Evolutionary conservation across 2,113 vertebrate species (phyloP).

Genomic region (Osmerus eperlanus): DNA sequence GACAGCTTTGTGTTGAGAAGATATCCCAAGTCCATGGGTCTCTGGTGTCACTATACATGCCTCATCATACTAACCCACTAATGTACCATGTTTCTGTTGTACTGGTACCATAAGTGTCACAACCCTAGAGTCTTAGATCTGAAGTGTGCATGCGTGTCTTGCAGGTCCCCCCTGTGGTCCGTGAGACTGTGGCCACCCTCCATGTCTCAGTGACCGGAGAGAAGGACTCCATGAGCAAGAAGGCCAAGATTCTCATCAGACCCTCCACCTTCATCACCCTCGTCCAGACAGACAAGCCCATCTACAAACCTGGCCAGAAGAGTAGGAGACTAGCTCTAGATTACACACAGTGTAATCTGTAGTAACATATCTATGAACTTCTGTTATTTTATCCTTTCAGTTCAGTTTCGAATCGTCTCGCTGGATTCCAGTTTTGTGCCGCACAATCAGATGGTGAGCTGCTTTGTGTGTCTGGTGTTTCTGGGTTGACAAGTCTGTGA

Average conservation of each 20-base stretch:
- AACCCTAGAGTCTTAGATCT: too few relatives aligned
- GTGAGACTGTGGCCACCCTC: constrained; percentile 35
- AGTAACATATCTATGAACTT: neutral
- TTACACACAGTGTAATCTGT: too few relatives aligned
- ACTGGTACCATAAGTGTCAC: too few relatives aligned
- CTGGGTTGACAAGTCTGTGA: neutral
- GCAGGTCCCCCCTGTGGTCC: constrained; percentile 59
- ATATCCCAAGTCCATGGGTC: too few relatives aligned
- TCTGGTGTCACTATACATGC: too few relatives aligned
- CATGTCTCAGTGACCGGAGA: constrained; percentile 29
- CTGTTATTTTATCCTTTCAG: constrained; percentile 37
- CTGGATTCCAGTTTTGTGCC: constrained; percentile 57
- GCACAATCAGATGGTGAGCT: constrained; percentile 51
- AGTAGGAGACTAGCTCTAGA: constrained; percentile 36
- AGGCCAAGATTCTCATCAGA: constrained; percentile 52
- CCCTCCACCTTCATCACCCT: constrained; percentile 47
- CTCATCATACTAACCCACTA: too few relatives aligned
- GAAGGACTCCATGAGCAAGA: constrained; percentile 14
- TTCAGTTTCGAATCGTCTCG: constrained; percentile 65
- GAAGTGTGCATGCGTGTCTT: neutral
- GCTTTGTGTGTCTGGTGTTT: neutral
- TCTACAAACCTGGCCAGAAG: constrained; percentile 73
- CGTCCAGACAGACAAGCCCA: constrained; percentile 67
- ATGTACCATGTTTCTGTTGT: too few relatives aligned
- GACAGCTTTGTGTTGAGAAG: too few relatives aligned